Base-by-base conservation (phyloP, 1,140 invertebrate species). In the Drosophila seguyi region DNA sequence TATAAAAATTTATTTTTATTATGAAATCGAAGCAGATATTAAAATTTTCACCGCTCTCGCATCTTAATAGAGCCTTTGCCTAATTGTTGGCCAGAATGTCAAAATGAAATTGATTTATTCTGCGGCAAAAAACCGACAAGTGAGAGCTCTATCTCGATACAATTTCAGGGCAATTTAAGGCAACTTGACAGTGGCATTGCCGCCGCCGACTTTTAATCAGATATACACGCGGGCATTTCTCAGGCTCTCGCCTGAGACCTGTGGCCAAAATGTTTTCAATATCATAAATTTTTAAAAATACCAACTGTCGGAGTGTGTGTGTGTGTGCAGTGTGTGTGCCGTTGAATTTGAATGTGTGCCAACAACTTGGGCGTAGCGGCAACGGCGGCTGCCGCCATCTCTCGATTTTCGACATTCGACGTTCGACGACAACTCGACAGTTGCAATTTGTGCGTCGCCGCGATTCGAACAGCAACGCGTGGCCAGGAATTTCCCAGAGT, bases 281-380 rank as follows among this genome's bases (percentile, higher is more conserved):
- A 78, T 75, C 68, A 82, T 81, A 79, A 84, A 63, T 84, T 71
- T 74, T 80, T 84, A 85, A 76, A 84, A 84, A 84, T 84, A 83
- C 53, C 74, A 82, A 48, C 57, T 50, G 48, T 41, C 6, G 20
- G 42, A 18, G 53, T 52, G 48, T 65, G 44, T 60, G 57, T 52
- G 58, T 60, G 44, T 67, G 25, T 60, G 41, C 55, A 55, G 38
- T 65, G 36, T 56, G 25, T 44, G 36, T 39, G n/a, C 39, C 39
- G 48, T 50, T 39, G n/a, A 31, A 45, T 61, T 88, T 87, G 84
- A 84, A 80, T 69, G 56, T 60, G 58, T 77, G 84, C 84, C 83
- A 88, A 88, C 60, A 79, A 66, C 27, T 57, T 63, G 52, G 62
- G 45, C 52, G 39, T 45, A 41, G 27, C 52, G 75, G 48, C 48